A percentile compares a stretch with the other conserved stretches of the same genome.
Evolutionary conservation across 2,113 vertebrate genomes (phyloP).

Genomic region (Rattus rattus): DNA sequence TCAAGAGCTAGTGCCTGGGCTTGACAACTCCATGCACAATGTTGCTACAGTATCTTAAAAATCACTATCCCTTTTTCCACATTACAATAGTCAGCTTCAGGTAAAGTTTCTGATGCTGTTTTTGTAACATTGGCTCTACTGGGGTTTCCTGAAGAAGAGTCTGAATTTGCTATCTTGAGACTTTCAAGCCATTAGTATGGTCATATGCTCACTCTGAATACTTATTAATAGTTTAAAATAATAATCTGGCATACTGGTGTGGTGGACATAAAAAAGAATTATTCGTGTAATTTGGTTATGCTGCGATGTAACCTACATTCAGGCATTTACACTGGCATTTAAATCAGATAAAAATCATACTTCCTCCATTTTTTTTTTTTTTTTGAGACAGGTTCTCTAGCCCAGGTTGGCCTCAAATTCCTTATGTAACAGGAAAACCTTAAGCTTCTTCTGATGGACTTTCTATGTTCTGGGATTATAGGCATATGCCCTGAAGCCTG

Average conservation of each 20-base stretch:
- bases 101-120: not conserved
- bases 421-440: not conserved
- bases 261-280: not conserved
- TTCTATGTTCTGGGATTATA: not conserved
- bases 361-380: not conserved
- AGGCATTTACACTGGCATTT: not conserved
- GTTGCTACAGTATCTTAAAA: not conserved
- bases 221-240: constrained; percentile 25
- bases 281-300: not conserved
- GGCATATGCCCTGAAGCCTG: not conserved
- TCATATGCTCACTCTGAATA: not conserved
- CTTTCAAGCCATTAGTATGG: not conserved
- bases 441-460: not conserved
- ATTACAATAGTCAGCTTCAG: not conserved
- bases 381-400: not conserved
- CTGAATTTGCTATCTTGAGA: constrained; percentile 18
- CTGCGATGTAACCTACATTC: not conserved
- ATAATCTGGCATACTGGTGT: not conserved
- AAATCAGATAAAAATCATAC: not conserved
- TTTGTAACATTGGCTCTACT: not conserved
- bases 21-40: not conserved
- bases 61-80: not conserved
- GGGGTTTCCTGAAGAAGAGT: constrained; percentile 7
- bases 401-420: not conserved
- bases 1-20: not conserved